phyloP scores from a whole-genome alignment of 1,140 invertebrate species.

The Euura saliciscinereae region DNA sequence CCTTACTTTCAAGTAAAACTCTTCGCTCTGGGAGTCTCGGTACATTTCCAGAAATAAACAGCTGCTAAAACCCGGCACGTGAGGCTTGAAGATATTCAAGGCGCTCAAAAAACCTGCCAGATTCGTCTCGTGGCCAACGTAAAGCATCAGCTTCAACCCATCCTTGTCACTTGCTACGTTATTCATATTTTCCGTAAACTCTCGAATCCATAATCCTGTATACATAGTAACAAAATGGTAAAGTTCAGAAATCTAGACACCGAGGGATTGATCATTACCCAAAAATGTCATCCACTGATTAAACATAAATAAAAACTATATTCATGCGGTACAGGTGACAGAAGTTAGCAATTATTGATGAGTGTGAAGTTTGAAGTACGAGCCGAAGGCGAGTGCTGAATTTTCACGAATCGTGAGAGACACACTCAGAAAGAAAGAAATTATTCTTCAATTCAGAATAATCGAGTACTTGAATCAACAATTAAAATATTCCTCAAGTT shows the following conservation, averaged over 20 bases:
- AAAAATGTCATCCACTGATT: too few relatives aligned
- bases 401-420: too few relatives aligned
- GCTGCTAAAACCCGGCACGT: neutral
- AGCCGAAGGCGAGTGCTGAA: too few relatives aligned
- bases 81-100: slow-evolving; percentile 64
- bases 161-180: slow-evolving; percentile 47
- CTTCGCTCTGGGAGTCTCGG: neutral
- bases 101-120: slow-evolving; percentile 67
- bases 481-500: too few relatives aligned
- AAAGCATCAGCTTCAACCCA: slow-evolving; percentile 61
- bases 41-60: neutral
- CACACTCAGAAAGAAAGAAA: too few relatives aligned
- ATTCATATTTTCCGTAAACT: slow-evolving; percentile 61
- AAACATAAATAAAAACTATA: too few relatives aligned
- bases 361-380: too few relatives aligned
- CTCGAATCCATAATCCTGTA: slow-evolving; percentile 34
- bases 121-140: slow-evolving; percentile 72
- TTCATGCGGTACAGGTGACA: too few relatives aligned
- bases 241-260: neutral
- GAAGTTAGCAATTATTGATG: too few relatives aligned
- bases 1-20: neutral
- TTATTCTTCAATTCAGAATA: too few relatives aligned
- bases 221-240: neutral
- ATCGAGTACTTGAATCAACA: too few relatives aligned
- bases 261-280: too few relatives aligned